Evolutionary conservation across 2,797 vertebrate species (phyloP).

Genomic region (Austrolebias charrua): DNA sequence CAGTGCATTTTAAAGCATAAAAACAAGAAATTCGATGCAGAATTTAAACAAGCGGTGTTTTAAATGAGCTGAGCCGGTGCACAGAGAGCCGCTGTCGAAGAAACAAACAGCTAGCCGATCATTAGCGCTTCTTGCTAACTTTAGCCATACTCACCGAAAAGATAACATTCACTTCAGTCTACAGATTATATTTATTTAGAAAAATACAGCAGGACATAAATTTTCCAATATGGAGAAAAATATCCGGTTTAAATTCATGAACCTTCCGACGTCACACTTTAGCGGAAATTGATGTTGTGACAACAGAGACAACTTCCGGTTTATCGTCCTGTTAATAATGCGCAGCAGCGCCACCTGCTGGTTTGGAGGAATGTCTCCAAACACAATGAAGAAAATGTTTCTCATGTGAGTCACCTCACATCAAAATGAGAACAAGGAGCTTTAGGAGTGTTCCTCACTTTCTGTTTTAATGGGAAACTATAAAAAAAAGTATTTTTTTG

Average conservation of each 20-base stretch:
- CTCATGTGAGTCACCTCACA: neutral
- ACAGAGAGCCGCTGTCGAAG: conserved; percentile 14
- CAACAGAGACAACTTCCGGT: conserved; percentile 31
- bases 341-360: conserved; percentile 4
- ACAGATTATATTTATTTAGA: fast-evolving
- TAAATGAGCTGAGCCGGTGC: neutral
- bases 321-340: fast-evolving
- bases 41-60: too few species aligned
- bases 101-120: conserved; percentile 18
- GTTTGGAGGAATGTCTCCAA: neutral
- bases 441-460: too few species aligned
- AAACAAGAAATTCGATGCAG: too few species aligned
- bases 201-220: neutral
- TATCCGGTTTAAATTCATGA: neutral
- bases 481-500: too few species aligned
- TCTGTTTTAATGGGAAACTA: too few species aligned
- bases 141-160: conserved; percentile 37
- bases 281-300: conserved; percentile 25
- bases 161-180: neutral
- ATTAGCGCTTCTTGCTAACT: neutral
- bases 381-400: neutral
- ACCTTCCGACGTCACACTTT: conserved; percentile 25
- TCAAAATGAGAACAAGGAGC: too few species aligned
- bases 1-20: too few species aligned
- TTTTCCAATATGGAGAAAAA: neutral